Conservation (phyloP, 64 coral and sea anemone genomes). For the Catalaphyllia jardinei region DNA sequence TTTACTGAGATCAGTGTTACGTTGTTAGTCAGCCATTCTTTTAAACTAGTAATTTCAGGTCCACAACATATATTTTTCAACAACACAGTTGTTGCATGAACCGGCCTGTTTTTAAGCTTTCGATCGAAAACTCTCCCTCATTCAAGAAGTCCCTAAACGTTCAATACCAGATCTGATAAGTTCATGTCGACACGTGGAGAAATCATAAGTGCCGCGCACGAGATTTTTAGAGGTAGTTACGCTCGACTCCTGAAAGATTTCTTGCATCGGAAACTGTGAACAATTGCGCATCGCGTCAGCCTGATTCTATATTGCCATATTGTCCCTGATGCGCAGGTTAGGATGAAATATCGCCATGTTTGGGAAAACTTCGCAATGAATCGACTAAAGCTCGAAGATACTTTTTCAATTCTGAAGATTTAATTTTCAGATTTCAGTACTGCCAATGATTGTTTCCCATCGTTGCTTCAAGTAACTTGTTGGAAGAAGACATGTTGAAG, state of each 20-base stretch:
- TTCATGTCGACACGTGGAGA: neutral
- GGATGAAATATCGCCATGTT: neutral
- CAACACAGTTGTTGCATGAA: neutral
- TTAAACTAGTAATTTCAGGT: neutral
- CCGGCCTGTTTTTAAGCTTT: neutral
- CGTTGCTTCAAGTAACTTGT: neutral
- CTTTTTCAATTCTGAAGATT: too few species aligned
- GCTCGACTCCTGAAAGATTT: neutral
- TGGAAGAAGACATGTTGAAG: too few species aligned
- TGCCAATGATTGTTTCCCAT: neutral
- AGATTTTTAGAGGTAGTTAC: neutral
- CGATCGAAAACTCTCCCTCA: too few species aligned
- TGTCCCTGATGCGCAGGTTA: neutral
- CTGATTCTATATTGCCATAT: too few species aligned
- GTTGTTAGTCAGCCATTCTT: neutral
- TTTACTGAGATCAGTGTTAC: neutral
- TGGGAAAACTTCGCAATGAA: neutral
- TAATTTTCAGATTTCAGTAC: neutral
- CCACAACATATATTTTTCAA: neutral
- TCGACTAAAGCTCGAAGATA: neutral
- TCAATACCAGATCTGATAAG: constrained; percentile 14
- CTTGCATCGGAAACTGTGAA: too few species aligned
- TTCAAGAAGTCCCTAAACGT: neutral
- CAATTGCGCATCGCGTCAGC: too few species aligned
- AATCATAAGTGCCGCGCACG: neutral